Conservation (phyloP, 2,888 invertebrate species). For the Clivina fossor region DNA sequence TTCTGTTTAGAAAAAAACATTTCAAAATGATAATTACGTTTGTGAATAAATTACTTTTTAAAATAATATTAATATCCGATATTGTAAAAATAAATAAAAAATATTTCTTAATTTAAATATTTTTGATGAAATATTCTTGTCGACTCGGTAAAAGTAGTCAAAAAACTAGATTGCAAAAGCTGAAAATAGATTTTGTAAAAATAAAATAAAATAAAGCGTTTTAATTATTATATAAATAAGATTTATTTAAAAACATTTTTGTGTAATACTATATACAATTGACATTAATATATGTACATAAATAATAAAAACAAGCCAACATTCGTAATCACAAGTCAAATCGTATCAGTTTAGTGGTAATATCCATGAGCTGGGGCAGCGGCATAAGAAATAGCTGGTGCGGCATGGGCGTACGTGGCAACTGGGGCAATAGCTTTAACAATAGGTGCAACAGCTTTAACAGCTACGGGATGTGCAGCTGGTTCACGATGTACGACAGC, state of each 20-base stretch:
- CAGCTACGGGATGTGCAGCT: conserved; percentile 46
- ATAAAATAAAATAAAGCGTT: no score
- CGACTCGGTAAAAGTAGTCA: no score
- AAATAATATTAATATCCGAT: background rate
- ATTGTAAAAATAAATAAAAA: background rate
- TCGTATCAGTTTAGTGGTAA: conserved; percentile 10
- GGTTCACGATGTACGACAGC: conserved; percentile 57
- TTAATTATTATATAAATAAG: no score
- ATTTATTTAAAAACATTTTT: no score
- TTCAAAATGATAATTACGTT: background rate
- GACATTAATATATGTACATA: no score
- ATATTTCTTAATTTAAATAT: background rate
- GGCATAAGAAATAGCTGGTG: conserved; percentile 41
- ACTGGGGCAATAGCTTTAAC: conserved; percentile 48
- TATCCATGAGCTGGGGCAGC: conserved; percentile 12
- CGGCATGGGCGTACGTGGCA: conserved; percentile 49
- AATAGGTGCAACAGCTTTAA: conserved; percentile 46
- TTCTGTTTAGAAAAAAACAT: background rate
- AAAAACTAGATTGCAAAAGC: no score
- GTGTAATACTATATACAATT: no score
- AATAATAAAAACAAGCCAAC: no score
- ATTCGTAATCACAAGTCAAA: no score
- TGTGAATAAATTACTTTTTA: background rate
- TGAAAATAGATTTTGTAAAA: no score
- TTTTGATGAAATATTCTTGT: no score